Evolutionary conservation across 92 coral and sea anemone genomes (phyloP), one percentile per base, ranked within the genome.

Genomic region (Meandrina meandrites): DNA sequence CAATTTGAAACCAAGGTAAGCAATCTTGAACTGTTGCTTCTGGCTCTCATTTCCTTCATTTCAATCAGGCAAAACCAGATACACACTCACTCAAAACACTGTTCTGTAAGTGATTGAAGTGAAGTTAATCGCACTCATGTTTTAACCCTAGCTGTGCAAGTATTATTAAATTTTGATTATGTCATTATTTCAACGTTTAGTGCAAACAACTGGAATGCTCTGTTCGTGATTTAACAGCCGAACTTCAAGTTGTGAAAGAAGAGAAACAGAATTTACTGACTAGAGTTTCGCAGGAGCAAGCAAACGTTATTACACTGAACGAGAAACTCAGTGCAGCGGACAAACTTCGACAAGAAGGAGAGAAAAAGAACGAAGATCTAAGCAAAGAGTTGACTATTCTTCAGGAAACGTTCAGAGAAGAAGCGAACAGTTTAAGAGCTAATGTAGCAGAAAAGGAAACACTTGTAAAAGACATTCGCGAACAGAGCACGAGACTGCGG

Each of bases 261-360:
- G 98, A 97, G 78, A 94, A 94, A 81, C 94, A 92, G 48, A 80
- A 77, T 35, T 81, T 97, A 12, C 80, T 89, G 27, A 66, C 90
- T 5, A 85, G 74, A 22, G 56, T 93, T 76, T 90, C 95, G 9
- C 94, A 91, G 84, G 98, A 95, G 67, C 94, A 91, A 79, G 96
- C 94, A 24, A 93, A 90, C 58, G 87, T 74, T 70, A 90, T 95
- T 14, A 57, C 86, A 14, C 69, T 92, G 75, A 91, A 84, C 66
- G 93, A 96, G 21, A 92, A 86, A 57, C 91, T 95, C 58, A 24
- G 68, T 7, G 53, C 30, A 53, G 45, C 80, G 14, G 84, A 88
- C 19, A 88, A 90, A 47, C 74, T 83, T 45, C 91, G 91, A 17
- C 91, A 80, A 57, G 85, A 88, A 72, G 81, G 79, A 60, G 86